Base-by-base conservation (phyloP, 2,797 vertebrate genomes). In the Sternotherus odoratus region DNA sequence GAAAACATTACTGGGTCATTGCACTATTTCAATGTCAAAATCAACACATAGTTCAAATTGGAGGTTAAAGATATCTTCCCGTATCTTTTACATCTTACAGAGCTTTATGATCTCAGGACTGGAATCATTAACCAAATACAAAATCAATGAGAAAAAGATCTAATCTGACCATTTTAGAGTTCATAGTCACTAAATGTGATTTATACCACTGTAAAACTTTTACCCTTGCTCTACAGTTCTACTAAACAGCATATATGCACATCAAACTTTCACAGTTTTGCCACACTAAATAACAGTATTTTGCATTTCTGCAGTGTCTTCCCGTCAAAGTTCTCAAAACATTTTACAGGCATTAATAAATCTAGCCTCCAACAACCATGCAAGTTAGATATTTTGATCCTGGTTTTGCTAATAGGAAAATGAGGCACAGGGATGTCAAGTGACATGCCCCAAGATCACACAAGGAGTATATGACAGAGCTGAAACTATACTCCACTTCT, bases 1-100 rank as follows among this genome's bases (percentile, higher is more conserved):
- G 89, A 97, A 98, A 98, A 98, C 92, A 97, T 96, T 98, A 97
- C 94, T 78, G 95, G 97, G 97, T 98, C 97, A 98, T 96, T 94
- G 97, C 85, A 97, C 87, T 97, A 98, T 97, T 97, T 98, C 97
- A 98, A 95, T 98, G 98, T 98, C 98, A 97, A 94, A 97, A 97
- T 96, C 97, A 97, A 97, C 96, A 97, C 89, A 82, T 85, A 91
- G 89, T 90, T 97, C 96, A 97, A 98, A 97, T 86, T 95, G 96
- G 97, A 98, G 97, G 96, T 97, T 97, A 98, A 97, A 96, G 90
- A 95, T 96, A 97, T 96, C 93, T 97, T 96, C 97, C 95, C 82
- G 83, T 96, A 96, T 97, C 97, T 95, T 97, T 97, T 98, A 97
- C 88, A 95, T 97, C 95, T 96, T 94, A 96, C 86, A 96, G 80